phyloP scores from a whole-genome alignment of 1,140 invertebrate species.

The Trichonephila inaurata region DNA sequence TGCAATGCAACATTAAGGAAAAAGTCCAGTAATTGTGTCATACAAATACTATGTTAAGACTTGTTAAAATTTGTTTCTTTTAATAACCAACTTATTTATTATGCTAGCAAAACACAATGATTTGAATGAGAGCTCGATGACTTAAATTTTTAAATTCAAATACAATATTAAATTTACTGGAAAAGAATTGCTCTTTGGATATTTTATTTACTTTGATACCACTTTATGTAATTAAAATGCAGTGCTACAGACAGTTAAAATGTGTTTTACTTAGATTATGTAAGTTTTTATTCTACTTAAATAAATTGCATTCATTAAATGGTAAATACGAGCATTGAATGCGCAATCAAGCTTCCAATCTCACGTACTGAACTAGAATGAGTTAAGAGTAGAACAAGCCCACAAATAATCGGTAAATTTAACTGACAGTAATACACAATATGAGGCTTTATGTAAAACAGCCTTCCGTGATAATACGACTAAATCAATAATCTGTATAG shows the following conservation, averaged over 20 bases:
- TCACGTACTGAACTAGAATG: neutral
- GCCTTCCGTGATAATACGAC: conserved; percentile 43
- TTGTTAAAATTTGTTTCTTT: too few species aligned
- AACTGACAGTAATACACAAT: neutral
- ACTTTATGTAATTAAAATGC: neutral
- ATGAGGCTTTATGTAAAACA: conserved; percentile 4
- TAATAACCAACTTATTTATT: too few species aligned
- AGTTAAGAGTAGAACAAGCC: neutral
- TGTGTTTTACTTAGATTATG: neutral
- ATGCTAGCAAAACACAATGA: too few species aligned
- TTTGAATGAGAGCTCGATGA: too few species aligned
- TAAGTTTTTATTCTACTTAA: neutral
- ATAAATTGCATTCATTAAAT: neutral
- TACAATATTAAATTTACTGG: too few species aligned
- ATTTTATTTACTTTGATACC: neutral
- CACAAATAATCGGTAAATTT: conserved; percentile 22
- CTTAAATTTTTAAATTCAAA: too few species aligned
- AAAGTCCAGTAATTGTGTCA: too few species aligned
- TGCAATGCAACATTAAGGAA: too few species aligned
- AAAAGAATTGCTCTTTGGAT: neutral
- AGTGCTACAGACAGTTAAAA: neutral
- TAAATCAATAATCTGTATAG: conserved; percentile 40
- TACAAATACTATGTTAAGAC: too few species aligned
- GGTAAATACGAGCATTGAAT: conserved; percentile 6
- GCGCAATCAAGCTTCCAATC: neutral